These are phyloP conservation scores for Imbricaverruca yamaguchii DNA, from an alignment of 2,888 invertebrate genomes.

Conservation along the genomic window DNA sequence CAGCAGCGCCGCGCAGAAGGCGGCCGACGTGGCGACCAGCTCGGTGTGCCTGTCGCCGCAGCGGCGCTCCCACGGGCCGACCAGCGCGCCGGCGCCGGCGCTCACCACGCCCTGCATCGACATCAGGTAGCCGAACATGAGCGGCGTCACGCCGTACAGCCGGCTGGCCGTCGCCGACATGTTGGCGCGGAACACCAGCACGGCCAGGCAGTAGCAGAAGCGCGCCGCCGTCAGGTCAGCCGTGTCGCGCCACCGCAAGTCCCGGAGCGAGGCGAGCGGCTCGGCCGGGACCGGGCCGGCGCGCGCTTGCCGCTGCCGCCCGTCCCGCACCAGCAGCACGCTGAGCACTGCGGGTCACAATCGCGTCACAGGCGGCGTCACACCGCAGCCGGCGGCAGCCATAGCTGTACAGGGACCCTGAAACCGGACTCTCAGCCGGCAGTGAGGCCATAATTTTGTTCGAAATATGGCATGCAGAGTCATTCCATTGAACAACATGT, in stretches of 20 bases:
- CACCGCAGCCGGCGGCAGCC: too few relatives aligned
- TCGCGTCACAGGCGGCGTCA: too few relatives aligned
- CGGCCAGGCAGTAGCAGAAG: conserved; percentile 40
- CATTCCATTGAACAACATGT: too few relatives aligned
- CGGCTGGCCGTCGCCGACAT: conserved; percentile 38
- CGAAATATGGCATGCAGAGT: too few relatives aligned
- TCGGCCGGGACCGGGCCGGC: neutral
- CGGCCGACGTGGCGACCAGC: conserved; percentile 35
- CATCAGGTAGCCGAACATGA: conserved; percentile 39
- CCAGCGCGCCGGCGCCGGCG: conserved; percentile 38
- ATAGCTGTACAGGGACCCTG: too few relatives aligned
- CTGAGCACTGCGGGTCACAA: neutral
- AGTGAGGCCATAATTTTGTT: too few relatives aligned
- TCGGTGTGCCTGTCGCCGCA: conserved; percentile 36
- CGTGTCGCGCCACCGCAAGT: conserved; percentile 37
- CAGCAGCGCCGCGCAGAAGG: conserved; percentile 35
- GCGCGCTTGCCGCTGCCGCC: neutral
- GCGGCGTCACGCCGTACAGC: conserved; percentile 37
- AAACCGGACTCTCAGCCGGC: too few relatives aligned
- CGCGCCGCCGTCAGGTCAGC: conserved; percentile 41
- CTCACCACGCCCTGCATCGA: conserved; percentile 39
- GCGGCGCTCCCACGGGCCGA: conserved; percentile 36
- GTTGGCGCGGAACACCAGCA: conserved; percentile 40
- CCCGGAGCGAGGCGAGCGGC: conserved; percentile 35
- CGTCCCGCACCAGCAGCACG: neutral